A percentile compares a stretch with the other conserved stretches of the same genome.
Evolutionary conservation across 2,113 vertebrate genomes (phyloP).

Genomic region (Xenopus borealis): DNA sequence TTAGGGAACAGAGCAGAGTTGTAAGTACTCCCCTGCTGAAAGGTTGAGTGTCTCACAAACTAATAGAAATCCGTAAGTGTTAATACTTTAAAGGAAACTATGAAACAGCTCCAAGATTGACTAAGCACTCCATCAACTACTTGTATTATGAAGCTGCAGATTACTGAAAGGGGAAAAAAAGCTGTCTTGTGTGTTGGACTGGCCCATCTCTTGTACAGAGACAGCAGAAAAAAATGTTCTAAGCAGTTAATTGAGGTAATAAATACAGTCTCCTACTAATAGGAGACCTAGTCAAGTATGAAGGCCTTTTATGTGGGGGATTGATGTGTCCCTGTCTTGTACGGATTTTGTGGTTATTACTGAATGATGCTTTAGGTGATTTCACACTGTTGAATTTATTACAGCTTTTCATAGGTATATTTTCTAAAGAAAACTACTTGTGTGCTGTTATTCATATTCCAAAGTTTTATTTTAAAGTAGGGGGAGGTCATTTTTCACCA

Average conservation of each 20-base stretch:
- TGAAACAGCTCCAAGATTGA: constrained; percentile 44
- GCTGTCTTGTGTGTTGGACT: constrained; percentile 46
- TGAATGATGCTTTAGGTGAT: constrained; percentile 3
- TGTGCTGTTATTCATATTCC: too few species aligned
- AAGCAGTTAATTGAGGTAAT: constrained; percentile 34
- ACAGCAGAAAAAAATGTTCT: constrained; percentile 40
- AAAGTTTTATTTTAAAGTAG: too few species aligned
- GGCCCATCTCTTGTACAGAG: constrained; percentile 45
- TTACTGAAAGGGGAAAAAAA: constrained; percentile 39
- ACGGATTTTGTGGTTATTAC: background rate
- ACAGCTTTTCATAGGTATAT: too few species aligned
- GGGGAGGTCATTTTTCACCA: too few species aligned
- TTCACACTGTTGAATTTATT: background rate
- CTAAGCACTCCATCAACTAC: constrained; percentile 42
- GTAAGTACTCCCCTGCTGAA: constrained; percentile 49
- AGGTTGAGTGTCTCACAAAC: constrained; percentile 51
- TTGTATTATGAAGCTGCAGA: constrained; percentile 44
- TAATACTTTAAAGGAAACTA: constrained; percentile 49
- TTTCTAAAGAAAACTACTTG: too few species aligned
- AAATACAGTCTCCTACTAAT: constrained; percentile 23
- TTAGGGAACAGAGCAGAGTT: constrained; percentile 53
- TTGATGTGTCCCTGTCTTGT: constrained; percentile 4
- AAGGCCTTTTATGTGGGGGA: constrained; percentile 34
- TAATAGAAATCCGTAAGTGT: constrained; percentile 42
- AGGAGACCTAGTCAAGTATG: constrained; percentile 29